Percentiles rank a stretch among this genome's conserved stretches.
Evolutionary conservation across 2,797 vertebrate species (phyloP).

Genomic region (Bufotes viridis): DNA sequence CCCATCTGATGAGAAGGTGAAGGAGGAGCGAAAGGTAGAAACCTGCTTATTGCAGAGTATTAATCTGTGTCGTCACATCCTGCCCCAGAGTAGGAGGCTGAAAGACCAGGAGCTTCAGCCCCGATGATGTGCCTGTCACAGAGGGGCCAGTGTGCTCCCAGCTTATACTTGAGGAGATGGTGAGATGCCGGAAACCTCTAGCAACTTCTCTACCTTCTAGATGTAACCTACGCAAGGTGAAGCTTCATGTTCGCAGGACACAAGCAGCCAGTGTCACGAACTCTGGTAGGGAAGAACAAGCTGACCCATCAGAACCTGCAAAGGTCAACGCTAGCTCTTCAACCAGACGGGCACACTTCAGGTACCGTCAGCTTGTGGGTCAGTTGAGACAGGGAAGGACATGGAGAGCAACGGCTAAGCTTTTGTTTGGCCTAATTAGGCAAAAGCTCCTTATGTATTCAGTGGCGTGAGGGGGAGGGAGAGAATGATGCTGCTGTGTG

Average conservation of each 20-base stretch:
- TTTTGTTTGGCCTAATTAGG: constrained; percentile 75
- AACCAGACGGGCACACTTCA: constrained; percentile 81
- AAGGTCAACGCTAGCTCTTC: constrained; percentile 66
- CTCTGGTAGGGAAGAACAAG: constrained; percentile 71
- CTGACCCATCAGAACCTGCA: constrained; percentile 66
- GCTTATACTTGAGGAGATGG: constrained; percentile 83
- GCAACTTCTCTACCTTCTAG: constrained; percentile 76
- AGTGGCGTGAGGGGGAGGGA: constrained; percentile 58
- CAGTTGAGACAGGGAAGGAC: constrained; percentile 52
- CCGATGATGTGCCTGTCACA: constrained; percentile 84
- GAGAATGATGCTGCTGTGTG: constrained; percentile 49
- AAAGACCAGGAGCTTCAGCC: constrained; percentile 67
- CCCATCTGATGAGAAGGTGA: constrained; percentile 64
- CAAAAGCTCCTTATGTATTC: constrained; percentile 68
- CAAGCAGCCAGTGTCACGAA: constrained; percentile 71
- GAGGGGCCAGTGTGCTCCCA: constrained; percentile 76
- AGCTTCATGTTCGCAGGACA: constrained; percentile 79
- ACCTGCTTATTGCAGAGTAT: constrained; percentile 57
- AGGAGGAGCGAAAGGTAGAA: constrained; percentile 68
- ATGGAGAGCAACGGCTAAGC: constrained; percentile 63
- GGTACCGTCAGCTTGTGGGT: constrained; percentile 73
- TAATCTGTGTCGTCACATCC: constrained; percentile 61
- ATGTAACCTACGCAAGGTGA: constrained; percentile 84
- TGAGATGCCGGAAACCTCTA: constrained; percentile 85
- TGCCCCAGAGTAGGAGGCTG: constrained; percentile 46